A percentile compares a stretch with the other conserved stretches of the same genome.
phyloP scores from a whole-genome alignment of 1,140 invertebrate species.

The Lordiphosa mommai region DNA sequence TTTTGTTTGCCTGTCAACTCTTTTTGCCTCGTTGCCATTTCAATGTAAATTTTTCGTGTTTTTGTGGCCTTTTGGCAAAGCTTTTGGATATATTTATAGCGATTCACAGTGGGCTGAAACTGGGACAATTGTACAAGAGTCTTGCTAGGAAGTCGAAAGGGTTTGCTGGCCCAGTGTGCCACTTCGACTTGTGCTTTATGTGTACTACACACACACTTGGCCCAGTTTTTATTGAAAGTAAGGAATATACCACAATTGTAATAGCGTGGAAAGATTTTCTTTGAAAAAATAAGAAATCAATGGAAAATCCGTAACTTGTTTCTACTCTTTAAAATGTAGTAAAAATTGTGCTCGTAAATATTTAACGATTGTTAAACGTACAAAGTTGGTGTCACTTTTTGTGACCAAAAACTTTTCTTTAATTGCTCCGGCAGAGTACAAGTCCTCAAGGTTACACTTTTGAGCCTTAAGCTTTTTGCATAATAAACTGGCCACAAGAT shows the following conservation, averaged over 20 bases:
- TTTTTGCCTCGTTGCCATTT: slow-evolving; percentile 40
- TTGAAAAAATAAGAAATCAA: slow-evolving; percentile 3
- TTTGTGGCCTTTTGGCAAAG: slow-evolving; percentile 7
- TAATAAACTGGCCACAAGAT: slow-evolving; percentile 11
- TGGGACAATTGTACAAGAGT: too few relatives aligned
- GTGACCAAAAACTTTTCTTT: slow-evolving; percentile 12
- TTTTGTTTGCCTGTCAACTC: slow-evolving; percentile 52
- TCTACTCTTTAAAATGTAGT: background rate
- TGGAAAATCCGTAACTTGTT: slow-evolving; percentile 18
- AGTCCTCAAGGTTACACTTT: background rate
- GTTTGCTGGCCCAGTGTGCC: too few relatives aligned
- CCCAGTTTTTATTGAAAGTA: slow-evolving; percentile 14
- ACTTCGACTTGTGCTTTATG: slow-evolving; percentile 11
- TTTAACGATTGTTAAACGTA: slow-evolving; percentile 42
- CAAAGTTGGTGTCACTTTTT: slow-evolving; percentile 30
- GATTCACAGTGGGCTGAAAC: too few relatives aligned
- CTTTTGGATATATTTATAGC: slow-evolving; percentile 26
- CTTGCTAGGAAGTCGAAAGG: too few relatives aligned
- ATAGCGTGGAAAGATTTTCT: background rate
- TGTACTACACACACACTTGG: slow-evolving; percentile 13
- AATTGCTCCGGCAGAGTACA: slow-evolving; percentile 18
- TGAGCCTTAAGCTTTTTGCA: slow-evolving; percentile 6
- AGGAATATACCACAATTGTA: background rate
- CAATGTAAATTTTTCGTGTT: slow-evolving; percentile 44
- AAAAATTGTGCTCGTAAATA: slow-evolving; percentile 45